phyloP scores from a whole-genome alignment of 92 coral and sea anemone genomes.

The Zoanthus solanderi region DNA sequence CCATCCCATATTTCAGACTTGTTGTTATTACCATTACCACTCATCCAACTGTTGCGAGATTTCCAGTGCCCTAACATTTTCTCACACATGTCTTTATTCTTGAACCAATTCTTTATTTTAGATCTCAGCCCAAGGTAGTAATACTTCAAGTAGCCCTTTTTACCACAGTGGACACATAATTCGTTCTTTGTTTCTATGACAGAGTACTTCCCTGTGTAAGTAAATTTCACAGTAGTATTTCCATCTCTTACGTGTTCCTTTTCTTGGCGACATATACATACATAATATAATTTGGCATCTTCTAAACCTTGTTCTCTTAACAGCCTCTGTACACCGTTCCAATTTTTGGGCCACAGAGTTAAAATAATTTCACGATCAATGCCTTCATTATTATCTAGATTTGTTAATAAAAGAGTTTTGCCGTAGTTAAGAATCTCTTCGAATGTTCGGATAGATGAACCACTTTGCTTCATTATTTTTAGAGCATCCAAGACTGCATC shows the following conservation, averaged over 20 bases:
- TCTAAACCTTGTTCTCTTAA: slow-evolving; percentile 76
- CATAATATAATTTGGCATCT: slow-evolving; percentile 63
- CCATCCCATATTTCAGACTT: slow-evolving; percentile 89
- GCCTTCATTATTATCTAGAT: slow-evolving; percentile 57
- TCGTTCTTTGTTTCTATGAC: slow-evolving; percentile 63
- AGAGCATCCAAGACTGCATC: slow-evolving; percentile 77
- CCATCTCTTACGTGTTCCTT: slow-evolving; percentile 60
- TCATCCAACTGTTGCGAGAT: slow-evolving; percentile 52
- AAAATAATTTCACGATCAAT: slow-evolving; percentile 63
- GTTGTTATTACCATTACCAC: slow-evolving; percentile 4
- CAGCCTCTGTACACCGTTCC: slow-evolving; percentile 60
- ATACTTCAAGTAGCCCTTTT: slow-evolving; percentile 62
- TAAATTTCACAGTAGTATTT: slow-evolving; percentile 57
- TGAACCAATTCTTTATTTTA: slow-evolving; percentile 79
- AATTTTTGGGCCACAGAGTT: slow-evolving; percentile 65
- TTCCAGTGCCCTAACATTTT: slow-evolving; percentile 73
- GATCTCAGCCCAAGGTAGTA: slow-evolving; percentile 63
- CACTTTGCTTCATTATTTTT: slow-evolving; percentile 69
- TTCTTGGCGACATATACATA: slow-evolving; percentile 71
- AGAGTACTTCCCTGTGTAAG: slow-evolving; percentile 56
- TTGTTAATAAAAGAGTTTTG: slow-evolving; percentile 53
- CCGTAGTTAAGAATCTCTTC: slow-evolving; percentile 77
- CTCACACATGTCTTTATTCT: slow-evolving; percentile 56
- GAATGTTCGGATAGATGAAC: slow-evolving; percentile 69
- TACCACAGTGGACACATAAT: slow-evolving; percentile 69